phyloP scores from a whole-genome alignment of 2,113 vertebrate species.

The Pelobates fuscus region DNA sequence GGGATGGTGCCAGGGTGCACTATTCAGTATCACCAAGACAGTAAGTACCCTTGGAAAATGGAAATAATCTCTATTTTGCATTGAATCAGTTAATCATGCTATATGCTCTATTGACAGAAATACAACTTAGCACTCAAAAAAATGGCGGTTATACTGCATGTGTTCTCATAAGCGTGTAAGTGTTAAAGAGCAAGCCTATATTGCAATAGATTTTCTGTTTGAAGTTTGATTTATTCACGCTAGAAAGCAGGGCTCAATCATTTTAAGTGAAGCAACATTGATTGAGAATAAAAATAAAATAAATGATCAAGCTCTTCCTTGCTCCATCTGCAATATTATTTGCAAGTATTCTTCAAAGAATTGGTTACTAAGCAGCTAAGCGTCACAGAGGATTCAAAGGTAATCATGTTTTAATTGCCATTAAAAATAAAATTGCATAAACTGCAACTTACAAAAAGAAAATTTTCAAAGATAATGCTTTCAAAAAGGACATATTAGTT shows the following conservation, averaged over 20 bases:
- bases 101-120: no score
- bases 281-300: conserved; percentile 5
- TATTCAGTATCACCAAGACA: no score
- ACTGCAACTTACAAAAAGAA: not conserved
- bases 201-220: conserved; percentile 20
- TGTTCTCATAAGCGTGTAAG: not conserved
- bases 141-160: no score
- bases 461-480: no score
- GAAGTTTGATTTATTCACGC: conserved; percentile 12
- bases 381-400: conserved; percentile 4
- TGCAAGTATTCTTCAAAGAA: conserved; percentile 3
- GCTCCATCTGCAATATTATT: conserved; percentile 1
- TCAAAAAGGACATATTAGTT: not conserved
- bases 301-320: not conserved
- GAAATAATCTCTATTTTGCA: no score
- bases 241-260: conserved; percentile 12
- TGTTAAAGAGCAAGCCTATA: conserved; percentile 1
- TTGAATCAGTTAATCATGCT: no score
- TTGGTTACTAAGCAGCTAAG: conserved; percentile 32
- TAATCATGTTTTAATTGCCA: conserved; percentile 37
- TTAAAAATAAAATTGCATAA: not conserved
- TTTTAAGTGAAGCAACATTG: conserved; percentile 32
- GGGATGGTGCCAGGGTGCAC: no score
- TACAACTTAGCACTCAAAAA: no score
- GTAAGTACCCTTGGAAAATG: no score